phyloP scores from a whole-genome alignment of 2,113 vertebrate genomes.

The Python bivittatus region DNA sequence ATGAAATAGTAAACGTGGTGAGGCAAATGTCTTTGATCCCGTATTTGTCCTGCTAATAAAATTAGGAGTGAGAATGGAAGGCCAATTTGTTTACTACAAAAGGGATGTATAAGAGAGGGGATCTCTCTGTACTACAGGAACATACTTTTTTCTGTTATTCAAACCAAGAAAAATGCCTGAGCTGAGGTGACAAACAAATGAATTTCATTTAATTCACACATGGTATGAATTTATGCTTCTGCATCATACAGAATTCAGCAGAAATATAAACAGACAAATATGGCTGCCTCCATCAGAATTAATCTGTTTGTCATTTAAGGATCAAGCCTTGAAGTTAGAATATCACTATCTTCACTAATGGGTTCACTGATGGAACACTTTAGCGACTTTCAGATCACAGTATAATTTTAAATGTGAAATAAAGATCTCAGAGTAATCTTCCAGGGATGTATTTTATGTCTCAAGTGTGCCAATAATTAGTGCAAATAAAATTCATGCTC shows the following conservation, averaged over 20 bases:
- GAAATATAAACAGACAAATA: neutral
- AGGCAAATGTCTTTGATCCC: neutral
- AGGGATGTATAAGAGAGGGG: neutral
- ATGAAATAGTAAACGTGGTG: neutral
- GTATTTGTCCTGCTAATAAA: neutral
- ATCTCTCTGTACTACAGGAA: neutral
- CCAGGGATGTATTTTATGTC: conserved; percentile 32
- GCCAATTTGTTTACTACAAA: neutral
- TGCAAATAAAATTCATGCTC: conserved; percentile 55
- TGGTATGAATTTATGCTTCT: neutral
- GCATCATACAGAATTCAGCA: neutral
- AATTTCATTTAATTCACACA: neutral
- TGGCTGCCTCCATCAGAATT: neutral
- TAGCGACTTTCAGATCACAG: conserved; percentile 20
- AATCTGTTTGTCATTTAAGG: conserved; percentile 21
- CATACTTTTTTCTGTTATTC: neutral
- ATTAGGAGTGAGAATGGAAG: neutral
- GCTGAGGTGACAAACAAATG: neutral
- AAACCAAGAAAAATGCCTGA: neutral
- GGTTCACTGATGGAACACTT: conserved; percentile 14
- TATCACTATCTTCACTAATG: neutral
- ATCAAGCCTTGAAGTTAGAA: conserved; percentile 28
- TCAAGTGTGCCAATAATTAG: conserved; percentile 35
- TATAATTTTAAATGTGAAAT: conserved; percentile 53
- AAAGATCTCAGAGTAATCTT: conserved; percentile 55